phyloP scores from a whole-genome alignment of 2,797 vertebrate genomes.

The Streptopelia turtur region DNA sequence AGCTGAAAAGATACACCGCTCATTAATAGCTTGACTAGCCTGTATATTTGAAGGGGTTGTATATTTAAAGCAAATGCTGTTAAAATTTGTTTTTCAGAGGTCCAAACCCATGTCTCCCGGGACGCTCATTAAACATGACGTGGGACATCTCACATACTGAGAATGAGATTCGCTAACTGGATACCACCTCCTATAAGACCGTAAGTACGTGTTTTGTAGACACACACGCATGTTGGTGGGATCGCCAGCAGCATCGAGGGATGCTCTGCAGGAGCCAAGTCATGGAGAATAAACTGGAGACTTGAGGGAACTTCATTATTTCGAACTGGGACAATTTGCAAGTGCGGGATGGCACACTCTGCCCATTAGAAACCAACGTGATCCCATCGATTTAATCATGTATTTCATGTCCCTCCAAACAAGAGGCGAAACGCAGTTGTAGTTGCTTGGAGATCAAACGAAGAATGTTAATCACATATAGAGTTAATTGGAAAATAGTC shows the following conservation, averaged over 20 bases:
- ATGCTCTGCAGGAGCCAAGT: background rate
- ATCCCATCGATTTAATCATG: background rate
- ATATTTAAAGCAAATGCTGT: conserved; percentile 7
- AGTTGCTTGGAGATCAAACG: background rate
- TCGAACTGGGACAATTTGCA: background rate
- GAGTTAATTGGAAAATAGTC: background rate
- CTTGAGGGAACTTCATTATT: background rate
- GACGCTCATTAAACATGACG: rapidly evolving
- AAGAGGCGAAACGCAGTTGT: background rate
- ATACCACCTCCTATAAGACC: background rate
- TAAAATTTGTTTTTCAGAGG: background rate
- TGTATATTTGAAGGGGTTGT: conserved; percentile 6
- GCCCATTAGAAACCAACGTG: background rate
- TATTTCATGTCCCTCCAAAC: background rate
- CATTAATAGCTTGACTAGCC: background rate
- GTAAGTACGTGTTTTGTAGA: rapidly evolving
- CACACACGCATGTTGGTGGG: rapidly evolving
- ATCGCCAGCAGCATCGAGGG: background rate
- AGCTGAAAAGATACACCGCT: conserved; percentile 5
- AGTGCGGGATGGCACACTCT: background rate
- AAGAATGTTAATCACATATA: background rate
- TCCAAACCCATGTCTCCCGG: background rate
- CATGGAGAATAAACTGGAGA: background rate
- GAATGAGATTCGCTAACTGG: background rate
- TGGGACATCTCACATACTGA: background rate